Conservation (phyloP, 2,888 invertebrate species). For the Chrysotoxum bicinctum region DNA sequence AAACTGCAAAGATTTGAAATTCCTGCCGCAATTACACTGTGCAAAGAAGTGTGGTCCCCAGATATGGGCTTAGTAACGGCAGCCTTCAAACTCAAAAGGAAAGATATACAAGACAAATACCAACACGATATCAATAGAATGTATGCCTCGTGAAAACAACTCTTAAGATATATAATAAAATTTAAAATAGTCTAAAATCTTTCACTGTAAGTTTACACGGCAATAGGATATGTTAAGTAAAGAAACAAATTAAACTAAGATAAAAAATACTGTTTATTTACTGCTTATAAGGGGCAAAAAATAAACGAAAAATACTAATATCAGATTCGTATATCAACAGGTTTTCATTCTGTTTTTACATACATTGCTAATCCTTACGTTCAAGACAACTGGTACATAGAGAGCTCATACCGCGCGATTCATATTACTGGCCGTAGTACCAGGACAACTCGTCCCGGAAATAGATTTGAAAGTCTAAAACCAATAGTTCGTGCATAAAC, state of each 20-base stretch:
- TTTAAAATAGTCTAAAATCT: slow-evolving; percentile 36
- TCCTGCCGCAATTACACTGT: slow-evolving; percentile 93
- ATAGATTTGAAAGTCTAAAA: no score
- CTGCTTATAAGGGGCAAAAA: background rate
- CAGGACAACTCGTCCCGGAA: no score
- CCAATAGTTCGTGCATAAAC: no score
- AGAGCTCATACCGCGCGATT: no score
- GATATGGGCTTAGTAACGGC: slow-evolving; percentile 98
- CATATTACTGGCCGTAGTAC: no score
- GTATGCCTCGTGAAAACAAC: slow-evolving; percentile 92
- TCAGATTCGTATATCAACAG: no score
- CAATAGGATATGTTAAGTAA: slow-evolving; percentile 10
- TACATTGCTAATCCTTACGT: no score
- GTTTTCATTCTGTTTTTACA: no score
- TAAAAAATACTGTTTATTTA: background rate
- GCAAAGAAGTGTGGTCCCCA: slow-evolving; percentile 97
- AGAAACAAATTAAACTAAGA: background rate
- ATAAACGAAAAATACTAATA: background rate
- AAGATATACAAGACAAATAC: slow-evolving; percentile 97
- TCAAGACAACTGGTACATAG: no score
- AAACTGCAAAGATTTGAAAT: slow-evolving; percentile 96
- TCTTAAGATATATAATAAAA: slow-evolving; percentile 70
- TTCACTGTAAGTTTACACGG: slow-evolving; percentile 13
- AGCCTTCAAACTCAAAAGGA: slow-evolving; percentile 98
- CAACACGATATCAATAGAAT: slow-evolving; percentile 95